Evolutionary conservation across 2,113 vertebrate species (phyloP).

Genomic region (Erinaceus europaeus): DNA sequence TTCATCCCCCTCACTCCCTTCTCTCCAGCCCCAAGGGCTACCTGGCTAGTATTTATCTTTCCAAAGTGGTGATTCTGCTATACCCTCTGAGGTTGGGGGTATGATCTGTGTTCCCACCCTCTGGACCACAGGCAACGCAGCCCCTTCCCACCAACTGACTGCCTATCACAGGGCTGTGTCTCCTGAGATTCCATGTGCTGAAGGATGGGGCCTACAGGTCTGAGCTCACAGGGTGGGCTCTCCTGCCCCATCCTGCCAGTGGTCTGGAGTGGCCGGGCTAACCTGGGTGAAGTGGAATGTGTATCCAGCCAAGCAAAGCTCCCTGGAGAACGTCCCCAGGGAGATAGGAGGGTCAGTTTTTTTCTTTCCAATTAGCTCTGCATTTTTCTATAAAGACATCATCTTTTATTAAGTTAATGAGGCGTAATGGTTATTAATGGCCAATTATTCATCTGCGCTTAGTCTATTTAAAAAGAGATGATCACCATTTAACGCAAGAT

Average conservation of each 20-base stretch:
- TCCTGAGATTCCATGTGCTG: neutral
- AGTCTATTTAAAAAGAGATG: conserved; percentile 57
- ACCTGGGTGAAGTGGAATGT: too few species aligned
- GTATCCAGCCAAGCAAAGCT: neutral
- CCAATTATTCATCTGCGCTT: conserved; percentile 68
- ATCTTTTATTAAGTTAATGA: conserved; percentile 74
- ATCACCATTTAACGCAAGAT: conserved; percentile 67
- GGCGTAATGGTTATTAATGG: conserved; percentile 73
- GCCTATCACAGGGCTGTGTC: neutral
- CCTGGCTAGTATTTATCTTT: neutral
- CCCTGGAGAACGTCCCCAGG: neutral
- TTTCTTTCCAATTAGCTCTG: conserved; percentile 50
- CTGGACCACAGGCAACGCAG: neutral
- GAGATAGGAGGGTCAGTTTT: neutral
- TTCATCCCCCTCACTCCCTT: neutral
- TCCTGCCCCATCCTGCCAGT: neutral
- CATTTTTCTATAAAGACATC: conserved; percentile 65
- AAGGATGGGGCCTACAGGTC: neutral
- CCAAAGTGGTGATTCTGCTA: neutral
- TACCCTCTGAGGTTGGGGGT: neutral
- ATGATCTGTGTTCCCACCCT: neutral
- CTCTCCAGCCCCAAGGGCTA: neutral
- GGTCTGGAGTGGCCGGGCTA: neutral
- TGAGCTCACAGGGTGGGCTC: fast-evolving
- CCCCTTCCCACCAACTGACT: neutral